Conservation (phyloP, 2,888 invertebrate genomes). For the Andrena bucephala region DNA sequence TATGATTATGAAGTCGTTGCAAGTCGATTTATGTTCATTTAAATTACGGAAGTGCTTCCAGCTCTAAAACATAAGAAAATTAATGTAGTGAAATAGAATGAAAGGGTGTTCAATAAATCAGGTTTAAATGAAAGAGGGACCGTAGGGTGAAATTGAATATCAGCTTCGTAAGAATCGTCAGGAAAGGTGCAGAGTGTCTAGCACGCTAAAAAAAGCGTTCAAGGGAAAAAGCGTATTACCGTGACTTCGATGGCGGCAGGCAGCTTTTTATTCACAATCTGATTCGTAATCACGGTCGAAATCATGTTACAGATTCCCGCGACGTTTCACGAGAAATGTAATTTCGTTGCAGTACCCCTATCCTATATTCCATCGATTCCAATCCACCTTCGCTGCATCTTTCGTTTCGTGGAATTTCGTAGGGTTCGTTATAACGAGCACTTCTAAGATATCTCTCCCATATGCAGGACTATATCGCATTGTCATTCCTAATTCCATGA, state of each 20-base stretch:
- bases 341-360: conserved; percentile 22
- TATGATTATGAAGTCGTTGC: no score
- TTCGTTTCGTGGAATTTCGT: not conserved
- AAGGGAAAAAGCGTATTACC: not conserved
- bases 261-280: conserved; percentile 32
- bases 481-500: not conserved
- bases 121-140: not conserved
- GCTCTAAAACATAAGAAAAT: conserved; percentile 5
- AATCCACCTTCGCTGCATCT: not conserved
- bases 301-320: conserved; percentile 29
- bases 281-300: conserved; percentile 41
- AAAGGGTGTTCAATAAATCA: not conserved
- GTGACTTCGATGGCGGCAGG: conserved; percentile 2
- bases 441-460: not conserved
- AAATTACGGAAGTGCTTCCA: no score
- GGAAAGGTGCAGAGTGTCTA: not conserved
- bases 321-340: conserved; percentile 2
- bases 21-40: no score
- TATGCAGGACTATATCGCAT: not conserved
- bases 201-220: not conserved
- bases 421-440: not conserved
- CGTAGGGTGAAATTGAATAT: conserved; percentile 8
- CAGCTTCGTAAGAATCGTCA: not conserved
- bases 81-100: not conserved
- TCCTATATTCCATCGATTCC: conserved; percentile 1